Conservation (phyloP, 2,888 invertebrate species). For the Erannis defoliaria region DNA sequence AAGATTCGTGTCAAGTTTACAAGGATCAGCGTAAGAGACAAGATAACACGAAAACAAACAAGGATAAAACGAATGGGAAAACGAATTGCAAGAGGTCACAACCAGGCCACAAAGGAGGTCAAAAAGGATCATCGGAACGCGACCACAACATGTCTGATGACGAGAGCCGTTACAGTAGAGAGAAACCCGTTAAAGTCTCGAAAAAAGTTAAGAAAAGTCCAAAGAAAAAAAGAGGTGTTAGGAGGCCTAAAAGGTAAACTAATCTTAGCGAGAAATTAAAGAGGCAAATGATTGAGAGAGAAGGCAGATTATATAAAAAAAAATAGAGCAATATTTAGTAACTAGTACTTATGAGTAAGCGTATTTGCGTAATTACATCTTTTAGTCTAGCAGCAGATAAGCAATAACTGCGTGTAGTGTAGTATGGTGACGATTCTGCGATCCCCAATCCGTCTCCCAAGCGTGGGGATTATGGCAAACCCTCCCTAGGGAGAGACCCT, state of each 20-base stretch:
- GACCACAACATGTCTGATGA: background rate
- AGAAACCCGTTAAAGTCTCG: background rate
- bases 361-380: no score
- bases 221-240: constrained; percentile 19
- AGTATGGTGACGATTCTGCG: no score
- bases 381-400: no score
- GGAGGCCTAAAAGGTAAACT: background rate
- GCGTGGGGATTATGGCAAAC: no score
- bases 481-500: no score
- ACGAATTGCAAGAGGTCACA: background rate
- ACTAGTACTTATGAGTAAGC: no score
- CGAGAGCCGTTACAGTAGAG: constrained; percentile 21
- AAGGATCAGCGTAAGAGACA: constrained; percentile 55
- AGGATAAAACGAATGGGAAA: constrained; percentile 6
- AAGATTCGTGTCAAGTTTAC: constrained; percentile 71
- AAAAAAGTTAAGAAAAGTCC: constrained; percentile 20
- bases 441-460: no score
- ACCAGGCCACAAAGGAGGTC: background rate
- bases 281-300: no score
- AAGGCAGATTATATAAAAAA: no score
- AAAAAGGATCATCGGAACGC: background rate
- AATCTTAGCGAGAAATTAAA: background rate
- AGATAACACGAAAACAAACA: constrained; percentile 11
- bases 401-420: no score
- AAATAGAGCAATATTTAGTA: no score